Conservation (phyloP, 2,113 vertebrate species). For the Eleginops maclovinus region DNA sequence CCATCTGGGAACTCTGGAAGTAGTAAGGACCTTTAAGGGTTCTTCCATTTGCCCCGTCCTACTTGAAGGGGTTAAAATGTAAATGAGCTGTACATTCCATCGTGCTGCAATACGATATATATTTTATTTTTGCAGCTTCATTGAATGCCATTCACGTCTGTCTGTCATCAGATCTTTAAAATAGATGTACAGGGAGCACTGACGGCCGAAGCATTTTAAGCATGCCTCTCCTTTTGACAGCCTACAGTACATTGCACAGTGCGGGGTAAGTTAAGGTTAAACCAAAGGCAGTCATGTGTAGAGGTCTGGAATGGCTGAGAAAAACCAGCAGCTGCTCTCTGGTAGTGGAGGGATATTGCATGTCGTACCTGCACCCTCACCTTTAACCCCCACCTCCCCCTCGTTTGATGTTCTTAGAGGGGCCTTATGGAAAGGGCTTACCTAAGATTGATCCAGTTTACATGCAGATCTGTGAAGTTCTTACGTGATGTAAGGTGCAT, state of each 20-base stretch:
- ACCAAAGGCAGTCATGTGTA: constrained; percentile 25
- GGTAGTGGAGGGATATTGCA: not conserved
- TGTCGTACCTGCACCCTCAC: not conserved
- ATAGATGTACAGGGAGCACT: constrained; percentile 7
- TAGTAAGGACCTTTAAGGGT: not conserved
- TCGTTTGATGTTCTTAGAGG: constrained; percentile 49
- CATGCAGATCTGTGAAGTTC: constrained; percentile 27
- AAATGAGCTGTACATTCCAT: too few relatives aligned
- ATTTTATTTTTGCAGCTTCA: not conserved
- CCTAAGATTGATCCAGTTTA: constrained; percentile 68
- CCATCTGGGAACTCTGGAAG: not conserved
- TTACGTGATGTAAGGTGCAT: not conserved
- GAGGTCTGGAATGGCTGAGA: constrained; percentile 34
- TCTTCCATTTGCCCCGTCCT: not conserved
- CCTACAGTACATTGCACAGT: not conserved
- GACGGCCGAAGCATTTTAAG: not conserved
- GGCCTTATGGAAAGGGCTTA: constrained; percentile 59
- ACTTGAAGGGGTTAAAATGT: not conserved
- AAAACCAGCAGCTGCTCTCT: constrained; percentile 48
- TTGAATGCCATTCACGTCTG: constrained; percentile 9
- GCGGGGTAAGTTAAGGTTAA: constrained; percentile 46
- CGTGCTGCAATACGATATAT: not conserved
- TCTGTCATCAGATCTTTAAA: constrained; percentile 21
- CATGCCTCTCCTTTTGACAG: constrained; percentile 4
- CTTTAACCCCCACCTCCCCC: not conserved